A percentile compares a stretch with the other conserved stretches of the same genome.
Evolutionary conservation across 2,797 vertebrate species (phyloP).

Genomic region (Etheostoma perlongum): DNA sequence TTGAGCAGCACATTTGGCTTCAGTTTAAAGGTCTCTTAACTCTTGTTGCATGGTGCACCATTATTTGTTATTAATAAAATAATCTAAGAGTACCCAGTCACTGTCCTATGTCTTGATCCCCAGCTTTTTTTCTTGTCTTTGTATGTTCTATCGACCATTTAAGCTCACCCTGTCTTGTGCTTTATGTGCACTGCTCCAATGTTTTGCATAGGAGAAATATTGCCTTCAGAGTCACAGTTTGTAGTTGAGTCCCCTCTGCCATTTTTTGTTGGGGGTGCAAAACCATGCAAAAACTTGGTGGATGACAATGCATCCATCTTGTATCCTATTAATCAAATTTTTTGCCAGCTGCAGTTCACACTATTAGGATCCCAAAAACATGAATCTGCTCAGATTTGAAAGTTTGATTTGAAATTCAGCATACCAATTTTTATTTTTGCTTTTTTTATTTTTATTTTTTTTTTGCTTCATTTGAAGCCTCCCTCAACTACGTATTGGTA

Average conservation of each 20-base stretch:
- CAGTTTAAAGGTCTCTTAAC: conserved; percentile 9
- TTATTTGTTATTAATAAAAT: conserved; percentile 18
- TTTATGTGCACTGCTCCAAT: conserved; percentile 70
- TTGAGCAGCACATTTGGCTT: conserved; percentile 17
- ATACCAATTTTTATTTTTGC: conserved; percentile 9
- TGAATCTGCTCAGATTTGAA: conserved; percentile 12
- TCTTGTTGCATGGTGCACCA: conserved; percentile 52
- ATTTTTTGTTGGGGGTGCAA: conserved; percentile 24
- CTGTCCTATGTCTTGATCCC: conserved; percentile 86
- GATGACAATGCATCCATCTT: conserved; percentile 35
- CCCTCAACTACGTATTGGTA: background rate
- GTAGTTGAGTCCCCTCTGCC: conserved; percentile 9
- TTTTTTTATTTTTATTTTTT: conserved; percentile 21
- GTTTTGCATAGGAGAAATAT: conserved; percentile 24
- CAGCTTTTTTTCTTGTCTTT: conserved; percentile 84
- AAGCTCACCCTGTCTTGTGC: conserved; percentile 71
- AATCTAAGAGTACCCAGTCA: conserved; percentile 59
- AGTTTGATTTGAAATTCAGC: conserved; percentile 14
- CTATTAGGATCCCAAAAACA: conserved; percentile 12
- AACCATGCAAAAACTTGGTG: conserved; percentile 24
- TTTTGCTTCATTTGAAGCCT: conserved; percentile 11
- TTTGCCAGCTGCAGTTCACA: conserved; percentile 16
- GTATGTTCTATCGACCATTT: conserved; percentile 73
- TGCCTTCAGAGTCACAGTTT: conserved; percentile 26
- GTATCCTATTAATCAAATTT: conserved; percentile 8